phyloP scores from a whole-genome alignment of 2,888 invertebrate genomes.

The Brenthis hecate region DNA sequence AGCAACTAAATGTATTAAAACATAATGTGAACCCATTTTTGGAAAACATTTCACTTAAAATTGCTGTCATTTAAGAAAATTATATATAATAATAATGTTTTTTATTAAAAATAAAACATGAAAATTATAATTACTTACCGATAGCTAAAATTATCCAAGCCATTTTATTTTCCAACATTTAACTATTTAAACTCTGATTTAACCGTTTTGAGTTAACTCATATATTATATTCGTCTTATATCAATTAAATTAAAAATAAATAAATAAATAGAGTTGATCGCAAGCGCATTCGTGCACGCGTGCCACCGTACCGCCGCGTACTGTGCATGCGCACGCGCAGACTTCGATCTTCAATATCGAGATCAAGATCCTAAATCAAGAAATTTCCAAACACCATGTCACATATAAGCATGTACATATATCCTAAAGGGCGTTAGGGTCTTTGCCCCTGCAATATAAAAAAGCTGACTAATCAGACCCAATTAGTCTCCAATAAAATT shows the following conservation, averaged over 20 bases:
- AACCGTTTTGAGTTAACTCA: too few species aligned
- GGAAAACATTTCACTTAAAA: too few species aligned
- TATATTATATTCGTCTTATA: not conserved
- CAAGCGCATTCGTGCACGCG: conserved; percentile 40
- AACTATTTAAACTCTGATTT: too few species aligned
- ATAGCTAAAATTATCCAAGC: conserved; percentile 29
- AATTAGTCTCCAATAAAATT: not conserved
- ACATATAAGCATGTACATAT: conserved; percentile 3
- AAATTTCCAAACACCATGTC: conserved; percentile 25
- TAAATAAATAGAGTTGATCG: conserved; percentile 16
- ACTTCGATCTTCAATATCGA: conserved; percentile 34
- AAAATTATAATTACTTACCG: conserved; percentile 23
- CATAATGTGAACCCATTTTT: not conserved
- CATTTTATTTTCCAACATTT: conserved; percentile 9
- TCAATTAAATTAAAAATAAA: conserved; percentile 5
- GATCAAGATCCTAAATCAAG: conserved; percentile 18
- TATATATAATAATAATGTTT: too few species aligned
- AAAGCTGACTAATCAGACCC: conserved; percentile 7
- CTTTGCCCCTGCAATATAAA: conserved; percentile 29
- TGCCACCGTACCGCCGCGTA: conserved; percentile 38
- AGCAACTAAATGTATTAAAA: conserved; percentile 9
- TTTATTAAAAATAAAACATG: too few species aligned
- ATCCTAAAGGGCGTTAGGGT: conserved; percentile 25
- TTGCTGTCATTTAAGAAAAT: too few species aligned
- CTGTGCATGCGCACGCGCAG: conserved; percentile 46